phyloP scores from a whole-genome alignment of 2,797 vertebrate species.

The Gobionotothen gibberifrons region DNA sequence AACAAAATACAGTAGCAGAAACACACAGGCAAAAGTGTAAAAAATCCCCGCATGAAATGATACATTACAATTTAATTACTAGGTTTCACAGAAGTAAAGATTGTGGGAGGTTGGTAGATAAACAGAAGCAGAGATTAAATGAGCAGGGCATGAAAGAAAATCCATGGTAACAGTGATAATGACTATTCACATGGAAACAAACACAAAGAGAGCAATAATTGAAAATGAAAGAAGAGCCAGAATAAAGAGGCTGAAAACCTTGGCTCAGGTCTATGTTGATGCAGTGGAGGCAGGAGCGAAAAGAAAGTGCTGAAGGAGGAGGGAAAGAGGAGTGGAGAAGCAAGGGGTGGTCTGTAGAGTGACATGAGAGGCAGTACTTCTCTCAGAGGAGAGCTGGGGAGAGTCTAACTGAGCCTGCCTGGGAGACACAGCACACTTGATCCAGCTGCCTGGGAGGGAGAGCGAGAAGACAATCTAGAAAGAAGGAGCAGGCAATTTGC shows the following conservation, averaged over 20 bases:
- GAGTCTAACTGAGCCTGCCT: conserved; percentile 42
- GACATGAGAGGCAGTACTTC: conserved; percentile 58
- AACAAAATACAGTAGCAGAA: background rate
- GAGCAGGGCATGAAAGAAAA: conserved; percentile 55
- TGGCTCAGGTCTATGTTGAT: conserved; percentile 55
- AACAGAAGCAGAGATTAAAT: conserved; percentile 40
- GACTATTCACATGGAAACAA: conserved; percentile 57
- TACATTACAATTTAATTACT: conserved; percentile 42
- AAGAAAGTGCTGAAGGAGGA: conserved; percentile 39
- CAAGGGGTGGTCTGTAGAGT: conserved; percentile 66
- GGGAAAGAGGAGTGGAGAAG: conserved; percentile 39
- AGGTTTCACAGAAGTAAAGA: conserved; percentile 38
- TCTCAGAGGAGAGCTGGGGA: conserved; percentile 34
- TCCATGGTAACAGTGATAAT: conserved; percentile 70
- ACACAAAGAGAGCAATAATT: conserved; percentile 61
- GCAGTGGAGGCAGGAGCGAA: conserved; percentile 42
- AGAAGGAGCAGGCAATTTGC: conserved; percentile 49
- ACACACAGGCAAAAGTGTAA: background rate
- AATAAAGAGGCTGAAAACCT: conserved; percentile 57
- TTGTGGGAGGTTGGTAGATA: conserved; percentile 37
- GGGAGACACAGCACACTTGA: conserved; percentile 55
- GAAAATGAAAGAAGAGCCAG: conserved; percentile 60
- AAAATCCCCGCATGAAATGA: background rate
- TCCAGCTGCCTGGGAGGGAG: conserved; percentile 51
- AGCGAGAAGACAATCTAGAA: conserved; percentile 46